These are phyloP conservation scores for Fukomys damarensis DNA, from an alignment of 2,113 vertebrate species.

Conservation along the genomic window DNA sequence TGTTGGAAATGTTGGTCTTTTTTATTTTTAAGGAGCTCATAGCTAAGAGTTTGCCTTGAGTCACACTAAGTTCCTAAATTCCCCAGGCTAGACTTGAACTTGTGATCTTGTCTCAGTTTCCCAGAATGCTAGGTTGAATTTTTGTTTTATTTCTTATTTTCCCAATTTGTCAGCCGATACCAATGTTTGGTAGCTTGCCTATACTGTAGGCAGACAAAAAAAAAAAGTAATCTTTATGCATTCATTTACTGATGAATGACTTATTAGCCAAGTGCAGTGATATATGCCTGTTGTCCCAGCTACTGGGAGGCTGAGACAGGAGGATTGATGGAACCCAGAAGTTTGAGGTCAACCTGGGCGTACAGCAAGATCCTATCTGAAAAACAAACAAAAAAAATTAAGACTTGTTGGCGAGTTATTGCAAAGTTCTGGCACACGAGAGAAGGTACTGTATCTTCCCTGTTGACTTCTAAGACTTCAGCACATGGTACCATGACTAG, in stretches of 20 bases:
- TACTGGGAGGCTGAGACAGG: background rate
- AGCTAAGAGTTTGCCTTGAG: background rate
- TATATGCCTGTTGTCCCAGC: background rate
- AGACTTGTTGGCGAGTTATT: background rate
- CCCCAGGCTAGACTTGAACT: background rate
- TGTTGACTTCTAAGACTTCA: background rate
- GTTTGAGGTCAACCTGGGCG: background rate
- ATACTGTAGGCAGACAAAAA: background rate
- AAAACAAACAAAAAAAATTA: background rate
- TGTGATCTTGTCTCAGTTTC: background rate
- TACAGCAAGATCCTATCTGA: background rate
- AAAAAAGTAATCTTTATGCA: background rate
- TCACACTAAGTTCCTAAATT: background rate
- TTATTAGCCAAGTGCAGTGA: background rate
- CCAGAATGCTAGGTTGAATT: background rate
- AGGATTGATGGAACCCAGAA: background rate
- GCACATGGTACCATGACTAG: background rate
- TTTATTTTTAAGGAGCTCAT: background rate
- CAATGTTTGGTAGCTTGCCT: background rate
- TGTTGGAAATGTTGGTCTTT: background rate
- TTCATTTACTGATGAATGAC: background rate
- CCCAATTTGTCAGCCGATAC: background rate
- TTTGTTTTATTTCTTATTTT: slow-evolving; percentile 31
- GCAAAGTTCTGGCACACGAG: too few relatives aligned
- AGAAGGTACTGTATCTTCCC: background rate